Evolutionary conservation across 2,888 invertebrate species (phyloP).

Genomic region (Drosophila ezoana): DNA sequence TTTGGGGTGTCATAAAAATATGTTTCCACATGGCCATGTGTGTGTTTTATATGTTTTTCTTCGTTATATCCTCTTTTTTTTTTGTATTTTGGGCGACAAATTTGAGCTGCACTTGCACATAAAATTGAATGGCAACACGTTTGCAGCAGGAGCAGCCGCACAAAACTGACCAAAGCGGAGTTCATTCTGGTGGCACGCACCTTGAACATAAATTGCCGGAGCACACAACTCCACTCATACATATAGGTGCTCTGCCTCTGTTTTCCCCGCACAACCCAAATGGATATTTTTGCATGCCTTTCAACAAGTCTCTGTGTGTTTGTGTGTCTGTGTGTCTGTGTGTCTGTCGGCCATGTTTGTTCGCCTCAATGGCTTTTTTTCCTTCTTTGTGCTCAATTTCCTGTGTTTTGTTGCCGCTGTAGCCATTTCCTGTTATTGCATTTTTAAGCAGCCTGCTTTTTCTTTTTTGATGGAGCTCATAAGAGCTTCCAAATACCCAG

Average conservation of each 20-base stretch:
- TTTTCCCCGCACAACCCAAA: not conserved
- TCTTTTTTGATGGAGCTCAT: conserved; percentile 31
- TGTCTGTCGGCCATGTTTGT: conserved; percentile 70
- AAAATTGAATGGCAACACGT: conserved; percentile 79
- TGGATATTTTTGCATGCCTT: conserved; percentile 55
- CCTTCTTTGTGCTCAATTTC: conserved; percentile 74
- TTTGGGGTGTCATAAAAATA: conserved; percentile 77
- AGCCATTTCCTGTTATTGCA: conserved; percentile 78
- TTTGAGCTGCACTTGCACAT: conserved; percentile 69
- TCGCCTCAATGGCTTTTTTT: conserved; percentile 51
- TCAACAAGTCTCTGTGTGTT: conserved; percentile 30
- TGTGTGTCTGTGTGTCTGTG: conserved; percentile 17
- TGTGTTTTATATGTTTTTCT: conserved; percentile 36
- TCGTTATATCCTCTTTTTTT: conserved; percentile 10
- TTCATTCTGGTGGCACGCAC: conserved; percentile 74
- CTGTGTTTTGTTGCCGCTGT: conserved; percentile 73
- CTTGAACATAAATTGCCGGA: conserved; percentile 72
- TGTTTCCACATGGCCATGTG: conserved; percentile 57
- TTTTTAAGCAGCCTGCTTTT: conserved; percentile 68
- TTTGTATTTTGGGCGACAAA: conserved; percentile 43
- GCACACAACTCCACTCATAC: conserved; percentile 36
- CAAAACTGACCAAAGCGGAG: conserved; percentile 47
- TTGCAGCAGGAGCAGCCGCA: conserved; percentile 34
- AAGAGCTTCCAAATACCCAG: conserved; percentile 30
- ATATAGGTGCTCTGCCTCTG: not conserved